Base-by-base conservation (phyloP, 2,888 invertebrate species). In the Rotaria socialis region DNA sequence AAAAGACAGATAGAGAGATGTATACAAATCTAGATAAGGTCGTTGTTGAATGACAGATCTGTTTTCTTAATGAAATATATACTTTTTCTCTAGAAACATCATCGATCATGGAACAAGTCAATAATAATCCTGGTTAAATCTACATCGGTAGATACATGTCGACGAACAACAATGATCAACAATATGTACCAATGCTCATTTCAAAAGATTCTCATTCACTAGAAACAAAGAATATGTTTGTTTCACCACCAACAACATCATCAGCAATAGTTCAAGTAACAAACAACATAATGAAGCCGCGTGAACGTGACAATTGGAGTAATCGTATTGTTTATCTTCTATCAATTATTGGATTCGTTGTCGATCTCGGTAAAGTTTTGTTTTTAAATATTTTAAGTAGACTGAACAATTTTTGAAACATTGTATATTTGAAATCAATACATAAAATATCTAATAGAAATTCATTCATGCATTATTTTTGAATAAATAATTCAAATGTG, bases 311-410 rank as follows among this genome's bases (percentile, higher is more conserved):
- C 43, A 55, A 86, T 75, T 86, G 86, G 86, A 84, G 85, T 52
- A 86, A 58, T 56, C 85, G 85, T 52, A 41, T 84, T 55, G 86
- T 85, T n/a, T 86, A 86, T 60, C 74, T 86, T 50, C 58, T 86
- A 80, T 86, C 86, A 43, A 86, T 86, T 58, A 85, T 86, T n/a
- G 86, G 86, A 10, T 86, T 86, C 58, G 86, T 86, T 50, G 85
- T 86, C 35, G 86, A 86, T 84, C 84, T 86, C 1, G 80, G 80
- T 80, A 80, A 80, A 19, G 3, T 24, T 47, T 2, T 35, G 11
- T 75, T 24, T 24, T 52, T 52, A 11, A 14, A 52, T 14, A 8
- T 52, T 52, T 16, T 52, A 1, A 52, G 16, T 52, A 14, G 3
- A 52, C 52, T 11, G 52, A 52, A 52, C 14, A 14, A 52, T 52